phyloP scores from a whole-genome alignment of 2,888 invertebrate species.

The Drosophila anomelani region DNA sequence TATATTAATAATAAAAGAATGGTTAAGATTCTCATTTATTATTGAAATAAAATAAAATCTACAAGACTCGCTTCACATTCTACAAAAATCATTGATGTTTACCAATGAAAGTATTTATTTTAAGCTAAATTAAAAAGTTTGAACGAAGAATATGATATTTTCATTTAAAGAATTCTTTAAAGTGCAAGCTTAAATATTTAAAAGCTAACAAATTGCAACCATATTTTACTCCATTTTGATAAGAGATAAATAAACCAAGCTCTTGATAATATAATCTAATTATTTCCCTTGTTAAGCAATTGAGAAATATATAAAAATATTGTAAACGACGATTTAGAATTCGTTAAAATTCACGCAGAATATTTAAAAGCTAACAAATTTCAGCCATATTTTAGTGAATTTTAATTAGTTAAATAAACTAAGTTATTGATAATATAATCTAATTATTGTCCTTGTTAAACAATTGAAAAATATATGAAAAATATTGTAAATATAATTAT shows the following conservation, averaged over 20 bases:
- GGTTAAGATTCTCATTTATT: neutral
- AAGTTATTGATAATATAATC: neutral
- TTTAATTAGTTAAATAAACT: neutral
- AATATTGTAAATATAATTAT: neutral
- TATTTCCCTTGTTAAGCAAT: neutral
- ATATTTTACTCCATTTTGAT: neutral
- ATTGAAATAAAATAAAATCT: neutral
- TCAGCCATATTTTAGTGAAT: neutral
- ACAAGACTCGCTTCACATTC: neutral
- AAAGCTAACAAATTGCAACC: neutral
- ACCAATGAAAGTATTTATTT: neutral
- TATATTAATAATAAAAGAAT: neutral
- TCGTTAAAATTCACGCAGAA: neutral
- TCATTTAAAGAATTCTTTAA: neutral
- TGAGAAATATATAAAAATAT: neutral
- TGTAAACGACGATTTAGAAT: too few species aligned
- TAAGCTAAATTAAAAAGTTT: neutral
- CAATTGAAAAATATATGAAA: neutral
- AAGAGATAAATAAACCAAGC: neutral
- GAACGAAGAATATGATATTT: neutral
- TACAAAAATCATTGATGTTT: too few species aligned
- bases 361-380: neutral
- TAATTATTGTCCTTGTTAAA: neutral
- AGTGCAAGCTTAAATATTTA: neutral
- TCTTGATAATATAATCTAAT: neutral